A percentile compares a stretch with the other conserved stretches of the same genome.
Conservation (phyloP, 64 coral and sea anemone genomes). For the Montipora cactus region DNA sequence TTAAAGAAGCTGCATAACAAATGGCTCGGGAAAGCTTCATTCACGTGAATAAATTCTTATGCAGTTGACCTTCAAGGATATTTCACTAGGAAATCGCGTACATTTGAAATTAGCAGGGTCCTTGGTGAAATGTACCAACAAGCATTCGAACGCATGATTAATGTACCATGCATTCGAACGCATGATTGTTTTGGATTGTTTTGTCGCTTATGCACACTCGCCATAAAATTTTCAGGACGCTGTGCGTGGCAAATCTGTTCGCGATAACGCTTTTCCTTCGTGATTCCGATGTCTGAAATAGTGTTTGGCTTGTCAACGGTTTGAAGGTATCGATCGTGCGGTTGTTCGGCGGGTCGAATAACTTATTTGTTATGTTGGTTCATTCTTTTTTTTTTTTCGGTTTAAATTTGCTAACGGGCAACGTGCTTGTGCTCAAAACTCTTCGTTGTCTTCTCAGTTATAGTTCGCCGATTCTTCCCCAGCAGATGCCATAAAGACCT, state of each 20-base stretch:
- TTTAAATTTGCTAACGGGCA: not conserved
- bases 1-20: no score
- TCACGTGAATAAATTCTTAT: no score
- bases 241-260: not conserved
- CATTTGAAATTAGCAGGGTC: no score
- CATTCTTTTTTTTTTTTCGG: not conserved
- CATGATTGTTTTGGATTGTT: not conserved
- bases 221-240: not conserved
- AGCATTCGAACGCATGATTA: conserved; percentile 2
- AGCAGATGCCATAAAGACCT: conserved; percentile 27
- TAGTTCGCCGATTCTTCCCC: not conserved
- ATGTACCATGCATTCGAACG: not conserved
- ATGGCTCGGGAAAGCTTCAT: no score
- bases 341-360: not conserved
- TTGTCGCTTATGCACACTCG: not conserved
- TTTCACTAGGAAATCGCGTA: no score
- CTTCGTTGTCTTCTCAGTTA: not conserved
- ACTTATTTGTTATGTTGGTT: not conserved
- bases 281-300: not conserved
- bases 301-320: not conserved
- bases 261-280: not conserved
- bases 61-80: no score
- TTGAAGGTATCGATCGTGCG: not conserved
- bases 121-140: no score
- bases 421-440: not conserved